phyloP scores from a whole-genome alignment of 2,888 invertebrate genomes.

The Tachina grossa region DNA sequence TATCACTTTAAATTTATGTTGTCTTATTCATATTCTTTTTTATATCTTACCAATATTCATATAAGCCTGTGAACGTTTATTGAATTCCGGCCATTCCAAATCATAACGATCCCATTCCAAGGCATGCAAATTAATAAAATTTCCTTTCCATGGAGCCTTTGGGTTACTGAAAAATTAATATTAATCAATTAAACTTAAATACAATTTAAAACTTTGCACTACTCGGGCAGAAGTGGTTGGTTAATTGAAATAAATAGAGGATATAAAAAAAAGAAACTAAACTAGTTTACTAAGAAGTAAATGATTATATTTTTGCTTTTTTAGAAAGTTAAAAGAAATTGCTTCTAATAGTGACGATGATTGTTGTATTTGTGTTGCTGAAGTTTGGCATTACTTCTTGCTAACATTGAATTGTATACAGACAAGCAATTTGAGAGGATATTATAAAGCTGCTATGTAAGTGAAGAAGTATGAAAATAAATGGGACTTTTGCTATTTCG shows the following conservation, averaged over 20 bases:
- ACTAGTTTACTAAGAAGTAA: neutral
- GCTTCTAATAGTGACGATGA: neutral
- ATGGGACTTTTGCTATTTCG: neutral
- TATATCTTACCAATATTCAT: conserved; percentile 85
- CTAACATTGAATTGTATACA: conserved; percentile 4
- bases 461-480: conserved; percentile 6
- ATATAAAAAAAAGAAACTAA: conserved; percentile 7
- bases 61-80: conserved; percentile 88
- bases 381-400: conserved; percentile 25
- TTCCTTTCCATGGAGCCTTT: conserved; percentile 87
- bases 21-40: neutral
- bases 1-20: too few relatives aligned
- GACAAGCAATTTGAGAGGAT: conserved; percentile 28
- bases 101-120: conserved; percentile 88
- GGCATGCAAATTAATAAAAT: conserved; percentile 86
- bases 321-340: conserved; percentile 28
- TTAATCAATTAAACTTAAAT: conserved; percentile 24
- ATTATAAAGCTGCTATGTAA: conserved; percentile 37
- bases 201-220: neutral
- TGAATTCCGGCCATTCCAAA: conserved; percentile 93
- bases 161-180: conserved; percentile 88
- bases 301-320: conserved; percentile 40
- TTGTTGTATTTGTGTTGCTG: conserved; percentile 18
- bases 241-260: conserved; percentile 32
- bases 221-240: too few relatives aligned